Evolutionary conservation across 2,888 invertebrate genomes (phyloP).

Genomic region (Steinernema carpocapsae): DNA sequence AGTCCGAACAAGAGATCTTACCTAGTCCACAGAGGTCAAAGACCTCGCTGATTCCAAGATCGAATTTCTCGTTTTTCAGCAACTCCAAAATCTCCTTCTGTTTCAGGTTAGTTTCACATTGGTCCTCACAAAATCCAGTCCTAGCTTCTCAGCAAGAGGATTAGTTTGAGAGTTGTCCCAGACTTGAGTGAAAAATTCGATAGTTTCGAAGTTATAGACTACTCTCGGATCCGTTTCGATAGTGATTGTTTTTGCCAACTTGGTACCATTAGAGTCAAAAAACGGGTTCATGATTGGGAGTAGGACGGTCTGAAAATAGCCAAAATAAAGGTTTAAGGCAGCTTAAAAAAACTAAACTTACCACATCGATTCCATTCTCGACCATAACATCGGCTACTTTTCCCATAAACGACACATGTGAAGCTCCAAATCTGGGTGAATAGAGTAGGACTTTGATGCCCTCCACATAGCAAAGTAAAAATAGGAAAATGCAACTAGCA

Average conservation of each 20-base stretch:
- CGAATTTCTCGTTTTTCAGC: slow-evolving; percentile 48
- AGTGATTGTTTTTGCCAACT: slow-evolving; percentile 35
- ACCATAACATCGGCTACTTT: slow-evolving; percentile 45
- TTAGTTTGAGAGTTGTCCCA: slow-evolving; percentile 23
- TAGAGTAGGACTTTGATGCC: slow-evolving; percentile 46
- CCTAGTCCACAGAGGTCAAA: slow-evolving; percentile 50
- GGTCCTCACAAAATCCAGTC: slow-evolving; percentile 38
- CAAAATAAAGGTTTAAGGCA: slow-evolving; percentile 6
- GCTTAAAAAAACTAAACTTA: neutral
- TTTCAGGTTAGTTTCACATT: slow-evolving; percentile 41
- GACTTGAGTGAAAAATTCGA: neutral
- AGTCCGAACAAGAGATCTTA: neutral
- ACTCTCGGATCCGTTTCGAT: slow-evolving; percentile 16
- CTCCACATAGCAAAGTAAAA: neutral
- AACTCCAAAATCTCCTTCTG: slow-evolving; percentile 40
- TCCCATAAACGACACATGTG: slow-evolving; percentile 46
- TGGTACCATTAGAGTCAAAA: slow-evolving; percentile 14
- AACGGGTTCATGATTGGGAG: slow-evolving; percentile 40
- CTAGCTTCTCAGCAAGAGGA: slow-evolving; percentile 11
- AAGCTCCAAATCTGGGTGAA: slow-evolving; percentile 47
- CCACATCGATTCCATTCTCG: slow-evolving; percentile 50
- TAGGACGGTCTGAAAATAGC: slow-evolving; percentile 41
- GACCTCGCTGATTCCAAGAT: slow-evolving; percentile 48
- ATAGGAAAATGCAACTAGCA: neutral
- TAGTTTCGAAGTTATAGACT: neutral